Percentiles rank a stretch among this genome's conserved stretches.
phyloP scores from a whole-genome alignment of 2,888 invertebrate genomes.

The Empis stercorea region DNA sequence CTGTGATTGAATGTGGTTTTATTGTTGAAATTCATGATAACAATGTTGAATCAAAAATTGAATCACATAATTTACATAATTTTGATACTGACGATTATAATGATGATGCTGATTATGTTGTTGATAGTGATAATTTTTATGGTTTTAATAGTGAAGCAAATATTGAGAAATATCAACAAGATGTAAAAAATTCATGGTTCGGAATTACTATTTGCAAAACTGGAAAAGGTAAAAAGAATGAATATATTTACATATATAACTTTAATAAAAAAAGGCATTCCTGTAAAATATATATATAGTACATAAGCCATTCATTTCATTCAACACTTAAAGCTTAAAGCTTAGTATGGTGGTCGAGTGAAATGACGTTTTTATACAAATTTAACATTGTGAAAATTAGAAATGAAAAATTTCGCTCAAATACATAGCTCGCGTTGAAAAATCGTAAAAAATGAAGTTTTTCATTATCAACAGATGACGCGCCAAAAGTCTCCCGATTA shows the following conservation, averaged over 20 bases:
- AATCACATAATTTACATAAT: slow-evolving; percentile 14
- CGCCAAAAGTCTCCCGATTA: too few species aligned
- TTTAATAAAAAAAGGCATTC: too few species aligned
- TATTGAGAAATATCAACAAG: slow-evolving; percentile 16
- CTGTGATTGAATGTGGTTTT: slow-evolving; percentile 59
- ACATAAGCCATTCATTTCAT: too few species aligned
- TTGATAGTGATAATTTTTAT: slow-evolving; percentile 11
- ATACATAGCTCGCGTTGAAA: too few species aligned
- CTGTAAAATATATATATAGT: too few species aligned
- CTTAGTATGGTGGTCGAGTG: too few species aligned
- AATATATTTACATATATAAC: background rate
- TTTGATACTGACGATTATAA: slow-evolving; percentile 14
- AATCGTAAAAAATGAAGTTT: too few species aligned
- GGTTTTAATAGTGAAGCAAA: slow-evolving; percentile 13
- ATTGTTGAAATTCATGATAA: slow-evolving; percentile 50
- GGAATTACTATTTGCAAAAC: slow-evolving; percentile 59
- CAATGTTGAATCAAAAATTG: slow-evolving; percentile 10
- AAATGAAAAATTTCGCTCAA: too few species aligned
- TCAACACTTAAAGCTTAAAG: too few species aligned
- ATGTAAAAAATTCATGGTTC: slow-evolving; percentile 38
- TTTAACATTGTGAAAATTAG: too few species aligned
- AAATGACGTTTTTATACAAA: too few species aligned
- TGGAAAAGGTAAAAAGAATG: slow-evolving; percentile 46
- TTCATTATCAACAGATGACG: too few species aligned
- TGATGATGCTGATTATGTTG: slow-evolving; percentile 12